These are phyloP conservation scores for Meiosimyza platycephala DNA, from an alignment of 2,888 invertebrate genomes.

Conservation along the genomic window DNA sequence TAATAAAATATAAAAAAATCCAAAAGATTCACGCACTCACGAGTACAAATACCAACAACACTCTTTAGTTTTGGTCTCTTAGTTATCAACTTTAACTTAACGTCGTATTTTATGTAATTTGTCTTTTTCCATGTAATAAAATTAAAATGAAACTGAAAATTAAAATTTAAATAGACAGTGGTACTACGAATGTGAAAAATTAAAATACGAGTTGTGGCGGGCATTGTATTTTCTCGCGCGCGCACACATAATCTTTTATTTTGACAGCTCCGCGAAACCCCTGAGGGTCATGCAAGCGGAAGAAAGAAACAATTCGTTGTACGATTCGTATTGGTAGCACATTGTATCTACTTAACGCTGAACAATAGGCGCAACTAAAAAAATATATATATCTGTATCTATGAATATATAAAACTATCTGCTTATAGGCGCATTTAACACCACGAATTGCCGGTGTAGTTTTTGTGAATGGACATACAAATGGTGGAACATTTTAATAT, in stretches of 20 bases:
- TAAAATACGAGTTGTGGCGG: not conserved
- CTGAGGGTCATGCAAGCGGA: constrained; percentile 27
- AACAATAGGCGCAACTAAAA: too few relatives aligned
- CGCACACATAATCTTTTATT: constrained; percentile 44
- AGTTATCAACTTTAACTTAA: not conserved
- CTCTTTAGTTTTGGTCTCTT: not conserved
- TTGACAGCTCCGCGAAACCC: constrained; percentile 41
- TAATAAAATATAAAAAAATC: constrained; percentile 3
- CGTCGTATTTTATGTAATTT: constrained; percentile 45
- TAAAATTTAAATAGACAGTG: constrained; percentile 37
- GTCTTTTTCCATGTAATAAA: constrained; percentile 43
- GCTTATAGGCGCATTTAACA: too few relatives aligned
- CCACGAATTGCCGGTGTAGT: too few relatives aligned
- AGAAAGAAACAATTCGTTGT: constrained; percentile 7
- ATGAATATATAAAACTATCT: too few relatives aligned
- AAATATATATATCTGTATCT: constrained; percentile 9
- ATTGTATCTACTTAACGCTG: too few relatives aligned
- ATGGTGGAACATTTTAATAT: not conserved
- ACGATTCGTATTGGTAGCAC: too few relatives aligned
- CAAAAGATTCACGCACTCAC: constrained; percentile 39
- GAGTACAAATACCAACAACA: constrained; percentile 22
- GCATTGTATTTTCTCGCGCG: constrained; percentile 29
- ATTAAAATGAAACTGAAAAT: constrained; percentile 37
- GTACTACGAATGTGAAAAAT: constrained; percentile 7
- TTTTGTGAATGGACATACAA: not conserved